Evolutionary conservation across 2,113 vertebrate species (phyloP).

Genomic region (Passer montanus): DNA sequence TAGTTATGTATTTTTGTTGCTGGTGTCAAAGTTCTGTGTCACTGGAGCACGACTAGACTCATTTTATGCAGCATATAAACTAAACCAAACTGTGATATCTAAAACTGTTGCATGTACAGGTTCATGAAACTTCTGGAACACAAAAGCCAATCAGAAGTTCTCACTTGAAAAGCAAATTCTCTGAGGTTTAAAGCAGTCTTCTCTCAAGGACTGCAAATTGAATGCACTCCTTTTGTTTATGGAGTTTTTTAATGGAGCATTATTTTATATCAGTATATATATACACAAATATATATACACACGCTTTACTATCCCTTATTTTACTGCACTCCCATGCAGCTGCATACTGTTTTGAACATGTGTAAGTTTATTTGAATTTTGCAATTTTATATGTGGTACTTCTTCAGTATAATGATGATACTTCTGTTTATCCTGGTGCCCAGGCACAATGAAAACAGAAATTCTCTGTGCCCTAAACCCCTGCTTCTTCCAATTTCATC

Average conservation of each 20-base stretch:
- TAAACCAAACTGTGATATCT: neutral
- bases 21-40: neutral
- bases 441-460: neutral
- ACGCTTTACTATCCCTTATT: neutral
- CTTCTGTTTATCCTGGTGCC: neutral
- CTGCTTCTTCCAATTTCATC: neutral
- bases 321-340: neutral
- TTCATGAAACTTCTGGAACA: neutral
- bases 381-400: neutral
- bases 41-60: neutral
- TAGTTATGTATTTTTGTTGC: neutral
- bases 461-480: neutral
- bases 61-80: neutral
- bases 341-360: neutral
- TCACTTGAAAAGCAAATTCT: neutral
- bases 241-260: neutral
- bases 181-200: neutral
- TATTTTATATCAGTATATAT: neutral
- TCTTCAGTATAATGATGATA: neutral
- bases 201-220: neutral
- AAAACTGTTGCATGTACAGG: neutral
- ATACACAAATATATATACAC: too few species aligned
- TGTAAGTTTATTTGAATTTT: neutral
- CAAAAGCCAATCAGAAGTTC: neutral
- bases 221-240: neutral